Evolutionary conservation across 2,888 invertebrate genomes (phyloP).

Genomic region (Bellardia bayeri): DNA sequence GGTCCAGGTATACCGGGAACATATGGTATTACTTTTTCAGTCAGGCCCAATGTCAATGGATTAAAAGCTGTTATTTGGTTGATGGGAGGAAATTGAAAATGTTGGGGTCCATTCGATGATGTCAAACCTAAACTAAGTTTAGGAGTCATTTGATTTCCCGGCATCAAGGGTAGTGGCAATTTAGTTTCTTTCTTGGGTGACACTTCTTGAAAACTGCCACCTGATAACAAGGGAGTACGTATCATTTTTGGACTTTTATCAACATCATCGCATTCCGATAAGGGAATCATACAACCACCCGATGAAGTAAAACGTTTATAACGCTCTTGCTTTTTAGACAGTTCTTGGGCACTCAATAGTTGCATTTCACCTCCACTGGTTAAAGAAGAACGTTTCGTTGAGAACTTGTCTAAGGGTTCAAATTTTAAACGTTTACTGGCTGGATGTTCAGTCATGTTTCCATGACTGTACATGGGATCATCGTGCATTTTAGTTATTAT

Average conservation of each 20-base stretch:
- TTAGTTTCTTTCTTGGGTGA: constrained; percentile 77
- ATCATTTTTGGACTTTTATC: constrained; percentile 90
- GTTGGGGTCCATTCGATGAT: constrained; percentile 81
- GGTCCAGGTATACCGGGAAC: constrained; percentile 96
- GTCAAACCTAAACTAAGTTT: constrained; percentile 86
- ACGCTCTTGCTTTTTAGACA: constrained; percentile 80
- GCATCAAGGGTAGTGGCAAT: constrained; percentile 77
- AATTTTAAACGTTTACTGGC: constrained; percentile 77
- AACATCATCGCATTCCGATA: constrained; percentile 86
- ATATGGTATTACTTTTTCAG: constrained; percentile 91
- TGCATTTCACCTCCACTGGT: constrained; percentile 77
- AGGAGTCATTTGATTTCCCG: constrained; percentile 83
- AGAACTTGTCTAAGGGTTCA: constrained; percentile 68
- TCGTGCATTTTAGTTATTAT: constrained; percentile 84
- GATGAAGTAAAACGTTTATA: constrained; percentile 81
- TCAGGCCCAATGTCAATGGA: constrained; percentile 87
- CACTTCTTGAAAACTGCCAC: constrained; percentile 89
- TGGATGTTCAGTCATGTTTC: constrained; percentile 60
- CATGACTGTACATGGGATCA: constrained; percentile 76
- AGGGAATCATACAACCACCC: constrained; percentile 86
- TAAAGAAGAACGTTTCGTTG: constrained; percentile 56
- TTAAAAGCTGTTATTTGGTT: constrained; percentile 89
- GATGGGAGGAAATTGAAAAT: constrained; percentile 88
- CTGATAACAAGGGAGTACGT: constrained; percentile 92
- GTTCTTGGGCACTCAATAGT: constrained; percentile 57